Evolutionary conservation across 2,888 invertebrate species (phyloP), one percentile per base, ranked within the genome.

Genomic region (Sipha maydis): DNA sequence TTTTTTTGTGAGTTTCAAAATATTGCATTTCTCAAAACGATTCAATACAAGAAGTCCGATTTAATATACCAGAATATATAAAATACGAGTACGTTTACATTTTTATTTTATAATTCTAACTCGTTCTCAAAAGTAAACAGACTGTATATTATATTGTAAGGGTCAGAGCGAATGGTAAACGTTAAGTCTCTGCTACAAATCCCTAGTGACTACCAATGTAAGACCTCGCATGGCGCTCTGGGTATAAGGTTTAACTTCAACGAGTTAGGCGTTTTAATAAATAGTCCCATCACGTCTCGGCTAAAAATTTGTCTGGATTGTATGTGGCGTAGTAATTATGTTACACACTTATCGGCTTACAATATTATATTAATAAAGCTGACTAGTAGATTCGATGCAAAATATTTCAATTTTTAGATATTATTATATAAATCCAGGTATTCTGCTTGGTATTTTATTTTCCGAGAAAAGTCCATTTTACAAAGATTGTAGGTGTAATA

Each of bases 201-300:
- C 78, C 54, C 31, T 31, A 21, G 54, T 31, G 78, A 31, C 31
- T 54, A 31, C n/a, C 54, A 4, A 7, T 21, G 9, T 28, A 48
- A 77, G 54, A 28, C 48, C 28, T 28, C 19, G 48, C 21, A 21
- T 5, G 3, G 11, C 54, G 9, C 25, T 31, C 21, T 9, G 21
- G 19, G 61, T 17, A 1, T 56, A 41, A 41, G 77, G 48, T 54
- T 77, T 31, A 31, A 19, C 28, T 54, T 54, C 48, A 28, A 54
- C 28, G 48, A n/a, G 28, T 17, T 28, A 78, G 78, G 28, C 19
- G 19, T 78, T 78, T 78, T 78, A 78, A 78, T 78, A 78, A 78
- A 38, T 54, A 78, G 54, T 78, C 31, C 78, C 78, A 0, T 19
- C 19, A 28, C 31, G 78, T 31, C 54, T 78, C 54, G 28, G 31